A percentile compares a stretch with the other conserved stretches of the same genome.
These are phyloP conservation scores for Nycticryphes semicollaris DNA, from an alignment of 2,113 vertebrate species.

Conservation along the genomic window DNA sequence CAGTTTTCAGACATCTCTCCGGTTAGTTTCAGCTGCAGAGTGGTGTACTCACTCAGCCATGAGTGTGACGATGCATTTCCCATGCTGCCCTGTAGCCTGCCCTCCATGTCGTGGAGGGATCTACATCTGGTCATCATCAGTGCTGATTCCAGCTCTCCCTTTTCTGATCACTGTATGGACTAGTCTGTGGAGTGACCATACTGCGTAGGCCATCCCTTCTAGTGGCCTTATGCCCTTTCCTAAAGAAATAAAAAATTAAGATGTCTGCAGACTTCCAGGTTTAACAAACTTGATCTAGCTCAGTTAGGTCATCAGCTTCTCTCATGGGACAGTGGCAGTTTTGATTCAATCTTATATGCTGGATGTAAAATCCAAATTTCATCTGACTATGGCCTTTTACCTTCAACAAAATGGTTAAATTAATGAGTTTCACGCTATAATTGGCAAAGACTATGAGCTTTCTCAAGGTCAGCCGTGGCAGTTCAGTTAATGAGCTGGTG, in stretches of 20 bases:
- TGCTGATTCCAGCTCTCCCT: not conserved
- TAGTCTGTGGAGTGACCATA: not conserved
- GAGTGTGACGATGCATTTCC: not conserved
- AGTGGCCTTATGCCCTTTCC: not conserved
- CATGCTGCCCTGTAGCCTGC: not conserved
- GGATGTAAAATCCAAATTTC: not conserved
- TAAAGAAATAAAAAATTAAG: not conserved
- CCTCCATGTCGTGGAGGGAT: accelerated
- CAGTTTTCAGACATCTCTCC: not conserved
- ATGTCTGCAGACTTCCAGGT: not conserved
- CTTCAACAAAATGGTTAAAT: not conserved
- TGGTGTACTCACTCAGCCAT: not conserved
- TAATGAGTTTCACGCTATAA: not conserved
- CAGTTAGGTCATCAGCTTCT: not conserved
- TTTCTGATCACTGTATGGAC: not conserved
- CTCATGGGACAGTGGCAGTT: not conserved
- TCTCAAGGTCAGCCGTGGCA: not conserved
- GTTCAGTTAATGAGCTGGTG: not conserved
- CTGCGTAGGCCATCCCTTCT: not conserved
- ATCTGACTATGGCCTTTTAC: not conserved
- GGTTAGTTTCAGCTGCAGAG: not conserved
- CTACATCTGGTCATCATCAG: not conserved
- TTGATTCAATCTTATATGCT: not conserved
- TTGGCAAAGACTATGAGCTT: not conserved
- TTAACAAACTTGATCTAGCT: not conserved